phyloP scores from a whole-genome alignment of 2,888 invertebrate species.

The Cryptus viduatorius region DNA sequence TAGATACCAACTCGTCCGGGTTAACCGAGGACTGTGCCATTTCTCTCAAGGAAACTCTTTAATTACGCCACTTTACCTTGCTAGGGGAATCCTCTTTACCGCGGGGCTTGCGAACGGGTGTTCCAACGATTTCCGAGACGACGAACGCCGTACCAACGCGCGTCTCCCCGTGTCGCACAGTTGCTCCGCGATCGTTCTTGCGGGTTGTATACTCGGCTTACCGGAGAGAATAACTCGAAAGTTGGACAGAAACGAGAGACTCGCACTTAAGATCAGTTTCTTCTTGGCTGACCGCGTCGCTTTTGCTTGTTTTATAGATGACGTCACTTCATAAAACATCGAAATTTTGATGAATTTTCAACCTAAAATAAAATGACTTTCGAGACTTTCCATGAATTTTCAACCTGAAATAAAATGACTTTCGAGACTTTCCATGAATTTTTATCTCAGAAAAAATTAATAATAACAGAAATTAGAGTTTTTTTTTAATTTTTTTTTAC shows the following conservation, averaged over 20 bases:
- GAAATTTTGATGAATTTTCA: neutral
- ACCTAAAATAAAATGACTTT: neutral
- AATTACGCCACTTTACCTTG: slow-evolving; percentile 67
- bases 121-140: slow-evolving; percentile 60
- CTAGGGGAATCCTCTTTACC: slow-evolving; percentile 64
- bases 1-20: slow-evolving; percentile 62
- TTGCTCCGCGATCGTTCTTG: slow-evolving; percentile 20
- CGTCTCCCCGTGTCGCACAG: slow-evolving; percentile 15
- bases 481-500: neutral
- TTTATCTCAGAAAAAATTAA: neutral
- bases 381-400: neutral
- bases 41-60: slow-evolving; percentile 65
- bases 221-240: slow-evolving; percentile 14
- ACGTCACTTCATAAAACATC: neutral
- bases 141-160: slow-evolving; percentile 22
- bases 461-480: neutral
- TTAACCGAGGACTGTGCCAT: slow-evolving; percentile 57
- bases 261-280: slow-evolving; percentile 46
- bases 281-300: neutral
- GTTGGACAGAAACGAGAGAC: slow-evolving; percentile 32
- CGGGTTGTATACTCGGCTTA: slow-evolving; percentile 22
- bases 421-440: neutral
- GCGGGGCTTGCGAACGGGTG: slow-evolving; percentile 40
- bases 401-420: neutral
- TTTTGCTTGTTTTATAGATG: neutral